A percentile compares a stretch with the other conserved stretches of the same genome.
These are phyloP conservation scores for Agrochola macilenta DNA, from an alignment of 2,888 invertebrate species.

Conservation along the genomic window DNA sequence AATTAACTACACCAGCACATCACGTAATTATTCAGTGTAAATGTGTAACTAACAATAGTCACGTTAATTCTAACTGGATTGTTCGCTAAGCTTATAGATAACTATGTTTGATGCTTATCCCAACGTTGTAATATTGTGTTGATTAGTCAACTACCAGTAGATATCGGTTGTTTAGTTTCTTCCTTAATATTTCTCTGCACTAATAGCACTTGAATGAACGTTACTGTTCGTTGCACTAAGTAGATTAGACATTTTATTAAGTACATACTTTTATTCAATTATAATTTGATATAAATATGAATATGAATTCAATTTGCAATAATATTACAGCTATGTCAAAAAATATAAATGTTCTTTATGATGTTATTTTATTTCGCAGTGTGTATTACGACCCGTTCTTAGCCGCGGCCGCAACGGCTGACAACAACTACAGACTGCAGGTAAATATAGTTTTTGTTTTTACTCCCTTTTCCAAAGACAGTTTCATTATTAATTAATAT, in stretches of 20 bases:
- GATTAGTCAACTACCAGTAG: slow-evolving; percentile 54
- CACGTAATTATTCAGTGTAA: slow-evolving; percentile 62
- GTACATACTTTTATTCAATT: not conserved
- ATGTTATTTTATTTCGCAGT: slow-evolving; percentile 90
- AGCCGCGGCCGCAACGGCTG: slow-evolving; percentile 96
- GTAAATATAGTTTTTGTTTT: slow-evolving; percentile 87
- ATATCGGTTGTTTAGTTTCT: slow-evolving; percentile 51
- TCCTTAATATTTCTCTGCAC: slow-evolving; percentile 49
- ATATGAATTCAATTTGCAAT: not conserved
- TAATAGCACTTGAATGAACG: slow-evolving; percentile 59
- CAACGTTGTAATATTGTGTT: slow-evolving; percentile 43
- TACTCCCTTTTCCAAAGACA: slow-evolving; percentile 12
- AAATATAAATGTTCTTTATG: slow-evolving; percentile 41
- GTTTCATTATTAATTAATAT: slow-evolving; percentile 34
- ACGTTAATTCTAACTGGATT: slow-evolving; percentile 67
- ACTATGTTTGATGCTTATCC: slow-evolving; percentile 57
- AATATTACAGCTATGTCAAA: not conserved
- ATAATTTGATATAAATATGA: slow-evolving; percentile 10
- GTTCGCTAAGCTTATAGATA: slow-evolving; percentile 72
- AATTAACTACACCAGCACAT: slow-evolving; percentile 67
- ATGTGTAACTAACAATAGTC: slow-evolving; percentile 72
- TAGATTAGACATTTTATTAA: slow-evolving; percentile 56
- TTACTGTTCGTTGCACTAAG: slow-evolving; percentile 56
- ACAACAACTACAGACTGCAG: slow-evolving; percentile 97
- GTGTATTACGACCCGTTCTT: slow-evolving; percentile 99